phyloP scores from a whole-genome alignment of 2,797 vertebrate species.

The Bradypodion ventrale region DNA sequence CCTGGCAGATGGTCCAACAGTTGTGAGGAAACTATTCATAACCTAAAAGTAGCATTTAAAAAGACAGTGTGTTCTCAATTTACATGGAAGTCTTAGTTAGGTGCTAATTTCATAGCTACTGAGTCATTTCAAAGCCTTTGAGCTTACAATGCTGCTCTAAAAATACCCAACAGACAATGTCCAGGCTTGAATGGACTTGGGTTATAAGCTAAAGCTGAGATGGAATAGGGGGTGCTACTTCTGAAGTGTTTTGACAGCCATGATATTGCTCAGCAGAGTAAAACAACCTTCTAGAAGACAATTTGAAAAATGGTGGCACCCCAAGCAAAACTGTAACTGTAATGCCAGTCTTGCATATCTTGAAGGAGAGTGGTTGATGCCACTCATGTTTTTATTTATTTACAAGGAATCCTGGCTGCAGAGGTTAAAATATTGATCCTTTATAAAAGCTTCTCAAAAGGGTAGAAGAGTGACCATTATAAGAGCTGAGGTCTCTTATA shows the following conservation, averaged over 20 bases:
- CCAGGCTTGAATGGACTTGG: not conserved
- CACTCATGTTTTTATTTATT: no score
- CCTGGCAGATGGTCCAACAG: conserved; percentile 74
- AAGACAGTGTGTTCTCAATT: conserved; percentile 65
- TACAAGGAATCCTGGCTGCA: no score
- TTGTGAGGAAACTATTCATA: conserved; percentile 73
- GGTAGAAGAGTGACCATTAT: no score
- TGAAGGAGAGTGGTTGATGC: no score
- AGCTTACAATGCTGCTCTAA: not conserved
- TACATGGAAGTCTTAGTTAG: conserved; percentile 59
- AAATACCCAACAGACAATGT: conserved; percentile 7
- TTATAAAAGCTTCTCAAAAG: no score
- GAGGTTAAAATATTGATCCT: no score
- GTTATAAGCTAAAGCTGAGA: not conserved
- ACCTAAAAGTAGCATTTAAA: conserved; percentile 63
- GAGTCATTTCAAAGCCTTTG: conserved; percentile 40
- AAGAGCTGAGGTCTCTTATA: no score
- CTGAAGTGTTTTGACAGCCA: not conserved
- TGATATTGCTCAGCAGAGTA: no score
- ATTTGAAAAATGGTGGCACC: no score
- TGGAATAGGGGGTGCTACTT: not conserved
- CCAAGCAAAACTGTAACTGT: no score
- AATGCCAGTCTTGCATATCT: no score
- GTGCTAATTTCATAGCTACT: conserved; percentile 55
- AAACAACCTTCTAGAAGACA: no score